phyloP scores from a whole-genome alignment of 2,797 vertebrate species.

The Eospalax fontanierii region DNA sequence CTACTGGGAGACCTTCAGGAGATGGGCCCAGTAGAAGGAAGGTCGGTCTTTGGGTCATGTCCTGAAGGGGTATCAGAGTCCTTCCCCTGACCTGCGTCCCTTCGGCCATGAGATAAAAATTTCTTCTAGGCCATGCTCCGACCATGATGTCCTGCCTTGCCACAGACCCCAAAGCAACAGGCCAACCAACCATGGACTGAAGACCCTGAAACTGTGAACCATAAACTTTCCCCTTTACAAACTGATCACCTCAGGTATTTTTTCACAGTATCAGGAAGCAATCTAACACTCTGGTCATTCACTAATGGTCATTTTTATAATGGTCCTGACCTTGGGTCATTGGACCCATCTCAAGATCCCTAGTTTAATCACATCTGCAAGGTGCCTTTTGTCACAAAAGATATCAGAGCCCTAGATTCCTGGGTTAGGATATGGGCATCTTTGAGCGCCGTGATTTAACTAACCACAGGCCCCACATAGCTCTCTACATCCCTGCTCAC shows the following conservation, averaged over 20 bases:
- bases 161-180: not conserved
- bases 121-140: no score
- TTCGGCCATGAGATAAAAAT: not conserved
- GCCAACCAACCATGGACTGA: no score
- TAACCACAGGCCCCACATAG: not conserved
- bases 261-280: not conserved
- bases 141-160: not conserved
- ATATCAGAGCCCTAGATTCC: not conserved
- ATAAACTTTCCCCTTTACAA: no score
- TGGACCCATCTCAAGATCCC: not conserved
- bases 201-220: no score
- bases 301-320: not conserved
- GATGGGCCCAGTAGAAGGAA: no score
- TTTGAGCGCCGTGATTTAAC: not conserved
- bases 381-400: not conserved
- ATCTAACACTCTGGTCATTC: not conserved
- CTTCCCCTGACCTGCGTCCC: not conserved
- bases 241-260: not conserved
- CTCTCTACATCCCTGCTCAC: not conserved
- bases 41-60: no score
- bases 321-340: no score
- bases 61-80: no score
- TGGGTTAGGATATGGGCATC: not conserved
- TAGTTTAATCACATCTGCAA: not conserved
- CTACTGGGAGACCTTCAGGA: not conserved